Evolutionary conservation across 2,888 invertebrate genomes (phyloP), one percentile per base, ranked within the genome.

Genomic region (Eristalinus aeneus): DNA sequence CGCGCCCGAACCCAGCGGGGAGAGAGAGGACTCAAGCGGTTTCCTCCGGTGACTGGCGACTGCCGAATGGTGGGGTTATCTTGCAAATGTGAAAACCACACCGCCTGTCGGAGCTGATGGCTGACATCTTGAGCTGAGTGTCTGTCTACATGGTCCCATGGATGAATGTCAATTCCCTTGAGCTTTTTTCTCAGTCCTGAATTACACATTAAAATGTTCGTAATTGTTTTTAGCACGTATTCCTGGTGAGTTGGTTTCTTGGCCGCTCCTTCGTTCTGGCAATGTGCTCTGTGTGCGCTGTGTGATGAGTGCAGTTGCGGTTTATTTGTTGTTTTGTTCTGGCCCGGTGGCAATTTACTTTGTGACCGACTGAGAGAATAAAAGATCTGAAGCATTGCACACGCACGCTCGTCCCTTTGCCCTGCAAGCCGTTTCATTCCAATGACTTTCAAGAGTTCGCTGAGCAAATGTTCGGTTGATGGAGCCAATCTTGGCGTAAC

Each of bases 201-300:
- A 71, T 74, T 81, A 71, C 64, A 71, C 60, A 65, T 60, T 71
- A n/a, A 75, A 65, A 75, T 58, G 69, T 64, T 58, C 64, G 69
- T 75, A 80, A 75, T 80, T 80, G 69, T 75, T 75, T 80, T 80
- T 65, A 60, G 74, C 74, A 69, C 80, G 56, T 68, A 72, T 80
- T 74, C 61, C 32, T 74, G 73, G 36, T 22, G 2, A 23, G 23
- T 16, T 36, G 46, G 16, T 34, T 31, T 63, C 27, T 65, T 60
- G n/a, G 20, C 16, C 27, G 27, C 27, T 27, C 27, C 27, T 27
- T 46, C 16, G 46, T 2, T 0, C 6, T 16, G n/a, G 46, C 1
- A 8, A n/a, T 46, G 16, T 6, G 39, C 39, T 39, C 39, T 39
- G 39, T n/a, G n/a, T 27, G 27, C 8, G 16, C n/a, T 46, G 16